Evolutionary conservation across 1,140 invertebrate genomes (phyloP).

Genomic region (Periplaneta americana): DNA sequence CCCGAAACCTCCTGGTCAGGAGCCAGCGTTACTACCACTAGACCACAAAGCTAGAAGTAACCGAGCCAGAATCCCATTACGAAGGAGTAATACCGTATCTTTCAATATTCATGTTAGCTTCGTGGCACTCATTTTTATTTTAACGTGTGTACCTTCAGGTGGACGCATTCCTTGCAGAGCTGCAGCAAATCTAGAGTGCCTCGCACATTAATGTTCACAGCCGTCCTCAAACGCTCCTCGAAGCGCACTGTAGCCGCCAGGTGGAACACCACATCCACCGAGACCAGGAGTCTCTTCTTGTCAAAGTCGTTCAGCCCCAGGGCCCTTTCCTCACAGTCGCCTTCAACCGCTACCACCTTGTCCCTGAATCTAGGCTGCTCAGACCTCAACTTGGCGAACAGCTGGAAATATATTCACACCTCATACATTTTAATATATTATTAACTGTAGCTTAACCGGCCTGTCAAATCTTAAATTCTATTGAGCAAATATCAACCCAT

Average conservation of each 20-base stretch:
- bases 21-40: too few species aligned
- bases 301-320: constrained; percentile 47
- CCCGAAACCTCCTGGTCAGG: too few species aligned
- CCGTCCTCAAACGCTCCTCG: constrained; percentile 20
- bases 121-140: too few species aligned
- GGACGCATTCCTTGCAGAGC: constrained; percentile 33
- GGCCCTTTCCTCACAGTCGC: constrained; percentile 46
- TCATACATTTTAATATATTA: too few species aligned
- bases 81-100: too few species aligned
- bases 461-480: too few species aligned
- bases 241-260: constrained; percentile 51
- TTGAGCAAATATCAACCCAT: too few species aligned
- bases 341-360: constrained; percentile 24
- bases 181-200: constrained; percentile 18
- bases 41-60: too few species aligned
- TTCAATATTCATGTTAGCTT: too few species aligned
- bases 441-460: too few species aligned
- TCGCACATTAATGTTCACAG: constrained; percentile 21
- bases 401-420: constrained; percentile 35
- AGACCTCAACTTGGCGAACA: constrained; percentile 48
- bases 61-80: too few species aligned
- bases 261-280: constrained; percentile 56
- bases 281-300: constrained; percentile 36
- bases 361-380: constrained; percentile 20
- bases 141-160: constrained; percentile 28